phyloP scores from a whole-genome alignment of 2,888 invertebrate species.

The Eilema depressum region DNA sequence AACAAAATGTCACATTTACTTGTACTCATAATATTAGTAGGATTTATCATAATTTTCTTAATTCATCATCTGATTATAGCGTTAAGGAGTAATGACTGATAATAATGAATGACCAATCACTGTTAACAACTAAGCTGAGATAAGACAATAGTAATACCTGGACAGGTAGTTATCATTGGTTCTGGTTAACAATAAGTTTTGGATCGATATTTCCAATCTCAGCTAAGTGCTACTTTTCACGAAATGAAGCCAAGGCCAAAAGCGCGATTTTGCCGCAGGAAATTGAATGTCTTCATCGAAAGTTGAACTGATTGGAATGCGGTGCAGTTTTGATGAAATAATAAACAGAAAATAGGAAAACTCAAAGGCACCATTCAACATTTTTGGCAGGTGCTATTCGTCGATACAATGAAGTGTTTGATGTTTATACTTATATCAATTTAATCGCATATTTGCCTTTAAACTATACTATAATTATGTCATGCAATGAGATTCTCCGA shows the following conservation, averaged over 20 bases:
- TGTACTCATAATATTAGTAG: too few relatives aligned
- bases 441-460: background rate
- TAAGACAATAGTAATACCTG: constrained; percentile 6
- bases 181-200: constrained; percentile 20
- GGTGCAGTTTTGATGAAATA: background rate
- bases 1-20: too few relatives aligned
- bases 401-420: background rate
- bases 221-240: constrained; percentile 28
- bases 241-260: constrained; percentile 22
- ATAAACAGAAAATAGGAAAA: background rate
- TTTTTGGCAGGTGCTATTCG: too few relatives aligned
- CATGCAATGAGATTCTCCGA: background rate
- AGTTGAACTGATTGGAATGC: background rate
- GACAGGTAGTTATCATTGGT: background rate
- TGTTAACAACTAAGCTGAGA: constrained; percentile 8
- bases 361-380: too few relatives aligned
- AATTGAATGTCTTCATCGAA: constrained; percentile 5
- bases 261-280: constrained; percentile 19
- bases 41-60: too few relatives aligned
- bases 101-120: background rate
- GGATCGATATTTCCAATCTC: constrained; percentile 40
- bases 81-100: background rate
- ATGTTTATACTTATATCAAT: background rate
- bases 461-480: background rate
- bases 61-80: background rate